These are phyloP conservation scores for Schizothorax lantsangensis DNA, from an alignment of 2,797 vertebrate species.

Conservation along the genomic window DNA sequence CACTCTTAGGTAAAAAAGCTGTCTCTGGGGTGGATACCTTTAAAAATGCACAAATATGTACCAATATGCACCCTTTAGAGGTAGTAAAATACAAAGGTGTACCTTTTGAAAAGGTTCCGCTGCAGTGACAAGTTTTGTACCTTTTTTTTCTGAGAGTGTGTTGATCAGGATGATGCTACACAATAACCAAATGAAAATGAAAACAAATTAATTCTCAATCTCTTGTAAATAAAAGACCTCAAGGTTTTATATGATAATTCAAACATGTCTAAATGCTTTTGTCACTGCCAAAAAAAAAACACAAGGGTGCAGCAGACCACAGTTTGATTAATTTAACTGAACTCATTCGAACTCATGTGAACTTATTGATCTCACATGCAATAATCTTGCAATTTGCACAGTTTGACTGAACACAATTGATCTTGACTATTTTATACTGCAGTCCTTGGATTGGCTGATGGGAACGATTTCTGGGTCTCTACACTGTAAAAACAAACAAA, in stretches of 20 bases:
- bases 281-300: conserved; percentile 1
- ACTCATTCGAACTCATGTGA: not conserved
- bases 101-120: not conserved
- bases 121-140: not conserved
- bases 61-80: not conserved
- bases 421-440: not conserved
- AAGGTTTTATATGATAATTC: not conserved
- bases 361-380: too few relatives aligned
- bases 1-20: not conserved
- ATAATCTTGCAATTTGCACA: not conserved
- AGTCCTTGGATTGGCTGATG: not conserved
- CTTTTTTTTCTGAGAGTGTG: not conserved
- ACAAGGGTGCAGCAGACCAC: conserved; percentile 49
- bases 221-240: not conserved
- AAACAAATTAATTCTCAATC: not conserved
- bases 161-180: not conserved
- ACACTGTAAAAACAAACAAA: too few relatives aligned
- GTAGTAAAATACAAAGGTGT: not conserved
- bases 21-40: not conserved
- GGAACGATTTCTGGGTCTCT: not conserved
- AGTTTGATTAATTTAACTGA: not conserved
- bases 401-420: too few relatives aligned
- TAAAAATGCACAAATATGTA: not conserved
- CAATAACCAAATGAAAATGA: not conserved
- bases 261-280: not conserved